phyloP scores from a whole-genome alignment of 2,888 invertebrate genomes.

The Ennomos erosarius region DNA sequence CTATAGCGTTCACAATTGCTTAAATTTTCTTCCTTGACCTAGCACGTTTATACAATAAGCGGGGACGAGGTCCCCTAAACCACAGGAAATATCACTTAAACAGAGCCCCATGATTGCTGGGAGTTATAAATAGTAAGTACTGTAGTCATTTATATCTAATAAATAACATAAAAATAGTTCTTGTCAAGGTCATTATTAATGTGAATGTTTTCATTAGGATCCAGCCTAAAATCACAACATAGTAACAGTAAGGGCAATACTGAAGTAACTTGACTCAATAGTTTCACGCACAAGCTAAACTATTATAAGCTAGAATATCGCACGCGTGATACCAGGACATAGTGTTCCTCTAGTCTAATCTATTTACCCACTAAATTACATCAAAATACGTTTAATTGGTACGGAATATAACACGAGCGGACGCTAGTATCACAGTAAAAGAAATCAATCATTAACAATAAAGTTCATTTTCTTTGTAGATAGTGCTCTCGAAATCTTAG shows the following conservation, averaged over 20 bases:
- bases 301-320: no score
- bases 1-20: no score
- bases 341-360: no score
- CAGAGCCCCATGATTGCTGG: background rate
- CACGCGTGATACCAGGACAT: no score
- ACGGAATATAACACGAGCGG: no score
- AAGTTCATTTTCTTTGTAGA: no score
- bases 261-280: background rate
- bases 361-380: no score
- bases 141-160: background rate
- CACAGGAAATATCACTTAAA: conserved; percentile 27
- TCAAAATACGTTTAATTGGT: no score
- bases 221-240: conserved; percentile 9
- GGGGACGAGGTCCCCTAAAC: conserved; percentile 14
- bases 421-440: no score
- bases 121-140: conserved; percentile 14
- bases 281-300: background rate
- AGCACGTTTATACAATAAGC: conserved; percentile 2
- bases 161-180: conserved; percentile 1
- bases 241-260: conserved; percentile 3
- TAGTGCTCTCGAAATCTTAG: no score
- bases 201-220: background rate
- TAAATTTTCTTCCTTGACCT: conserved; percentile 1
- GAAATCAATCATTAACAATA: no score
- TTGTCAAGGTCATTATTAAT: conserved; percentile 7